A percentile compares a stretch with the other conserved stretches of the same genome.
phyloP scores from a whole-genome alignment of 1,140 invertebrate genomes.

The Popillia japonica region DNA sequence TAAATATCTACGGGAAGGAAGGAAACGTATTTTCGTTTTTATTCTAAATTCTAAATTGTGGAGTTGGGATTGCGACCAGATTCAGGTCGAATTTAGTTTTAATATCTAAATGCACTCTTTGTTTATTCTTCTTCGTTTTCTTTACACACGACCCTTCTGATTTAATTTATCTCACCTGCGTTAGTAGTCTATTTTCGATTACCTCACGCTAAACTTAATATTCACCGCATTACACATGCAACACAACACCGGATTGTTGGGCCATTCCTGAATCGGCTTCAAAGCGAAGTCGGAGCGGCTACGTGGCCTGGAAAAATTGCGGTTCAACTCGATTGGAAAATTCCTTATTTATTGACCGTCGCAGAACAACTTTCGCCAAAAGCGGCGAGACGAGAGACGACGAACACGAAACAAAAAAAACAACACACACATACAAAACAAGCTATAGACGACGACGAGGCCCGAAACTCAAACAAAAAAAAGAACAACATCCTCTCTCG shows the following conservation, averaged over 20 bases:
- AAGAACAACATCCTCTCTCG: background rate
- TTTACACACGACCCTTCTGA: no score
- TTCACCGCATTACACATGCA: slow-evolving; percentile 4
- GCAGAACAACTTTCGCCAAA: background rate
- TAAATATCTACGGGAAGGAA: no score
- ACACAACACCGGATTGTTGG: background rate
- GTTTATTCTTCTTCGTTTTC: no score
- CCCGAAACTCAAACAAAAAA: background rate
- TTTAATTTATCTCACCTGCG: background rate
- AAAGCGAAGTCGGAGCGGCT: background rate
- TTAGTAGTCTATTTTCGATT: background rate
- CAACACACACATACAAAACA: background rate
- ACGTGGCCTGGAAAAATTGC: slow-evolving; percentile 4
- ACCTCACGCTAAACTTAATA: background rate
- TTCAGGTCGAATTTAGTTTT: no score
- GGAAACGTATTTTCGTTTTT: no score
- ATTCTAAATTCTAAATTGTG: no score
- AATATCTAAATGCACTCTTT: no score
- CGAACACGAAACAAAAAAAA: background rate
- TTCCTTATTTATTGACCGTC: slow-evolving; percentile 9
- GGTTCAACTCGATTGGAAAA: slow-evolving; percentile 10
- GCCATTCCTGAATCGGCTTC: background rate
- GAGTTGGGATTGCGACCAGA: no score
- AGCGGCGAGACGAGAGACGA: background rate
- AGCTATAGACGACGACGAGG: background rate